Conservation (phyloP, 2,888 invertebrate genomes). For the Pterobdella sp. region DNA sequence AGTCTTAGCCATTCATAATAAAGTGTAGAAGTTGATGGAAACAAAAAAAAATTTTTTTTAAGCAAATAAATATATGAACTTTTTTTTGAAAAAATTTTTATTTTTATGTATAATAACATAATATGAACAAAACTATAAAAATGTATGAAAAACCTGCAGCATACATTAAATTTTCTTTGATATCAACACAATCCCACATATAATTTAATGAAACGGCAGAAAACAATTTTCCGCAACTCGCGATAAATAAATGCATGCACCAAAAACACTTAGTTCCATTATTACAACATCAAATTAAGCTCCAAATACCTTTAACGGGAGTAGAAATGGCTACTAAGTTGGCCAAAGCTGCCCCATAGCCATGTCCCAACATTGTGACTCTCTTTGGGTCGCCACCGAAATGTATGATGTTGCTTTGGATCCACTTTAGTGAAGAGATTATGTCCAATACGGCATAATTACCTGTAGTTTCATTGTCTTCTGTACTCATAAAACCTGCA, state of each 20-base stretch:
- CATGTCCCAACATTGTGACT: conserved; percentile 76
- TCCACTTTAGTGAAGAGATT: conserved; percentile 92
- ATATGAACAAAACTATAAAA: no score
- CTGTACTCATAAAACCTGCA: conserved; percentile 53
- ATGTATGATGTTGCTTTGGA: conserved; percentile 84
- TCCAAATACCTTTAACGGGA: conserved; percentile 67
- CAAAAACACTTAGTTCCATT: background rate
- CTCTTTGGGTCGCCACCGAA: conserved; percentile 90
- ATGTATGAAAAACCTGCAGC: no score
- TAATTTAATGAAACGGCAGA: background rate
- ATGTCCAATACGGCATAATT: conserved; percentile 97
- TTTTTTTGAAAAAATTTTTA: background rate
- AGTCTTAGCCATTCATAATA: no score
- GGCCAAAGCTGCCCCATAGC: conserved; percentile 91
- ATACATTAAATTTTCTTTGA: no score
- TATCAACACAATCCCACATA: background rate
- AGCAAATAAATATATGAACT: background rate
- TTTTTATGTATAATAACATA: no score
- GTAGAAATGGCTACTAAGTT: conserved; percentile 95
- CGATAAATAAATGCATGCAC: background rate
- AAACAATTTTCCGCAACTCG: background rate
- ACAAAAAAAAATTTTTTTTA: background rate
- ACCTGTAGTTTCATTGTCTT: conserved; percentile 48
- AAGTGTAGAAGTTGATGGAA: no score
- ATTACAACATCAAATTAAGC: background rate